These are phyloP conservation scores for Megalops atlanticus DNA, from an alignment of 2,113 vertebrate genomes.

Conservation along the genomic window DNA sequence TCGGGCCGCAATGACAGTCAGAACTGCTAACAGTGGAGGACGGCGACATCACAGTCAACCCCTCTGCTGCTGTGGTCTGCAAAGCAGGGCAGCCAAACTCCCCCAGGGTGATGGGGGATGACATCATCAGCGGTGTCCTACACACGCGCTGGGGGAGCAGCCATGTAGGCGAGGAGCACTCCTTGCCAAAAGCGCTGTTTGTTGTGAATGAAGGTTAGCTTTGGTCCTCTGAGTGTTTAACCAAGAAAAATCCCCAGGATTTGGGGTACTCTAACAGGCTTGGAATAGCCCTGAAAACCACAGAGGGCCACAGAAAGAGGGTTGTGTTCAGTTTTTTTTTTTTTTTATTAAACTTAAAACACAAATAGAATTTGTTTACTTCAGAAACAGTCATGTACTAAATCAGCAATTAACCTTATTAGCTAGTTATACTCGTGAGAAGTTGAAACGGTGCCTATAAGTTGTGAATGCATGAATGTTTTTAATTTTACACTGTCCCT, in stretches of 20 bases:
- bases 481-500: no score
- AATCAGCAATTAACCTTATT: no score
- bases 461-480: no score
- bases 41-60: not conserved
- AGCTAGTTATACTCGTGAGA: no score
- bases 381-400: no score
- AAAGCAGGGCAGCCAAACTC: not conserved
- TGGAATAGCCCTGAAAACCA: not conserved
- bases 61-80: not conserved
- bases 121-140: not conserved
- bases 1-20: not conserved
- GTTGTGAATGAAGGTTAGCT: not conserved
- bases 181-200: not conserved
- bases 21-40: constrained; percentile 19
- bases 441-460: no score
- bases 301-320: no score
- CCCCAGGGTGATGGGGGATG: not conserved
- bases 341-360: no score
- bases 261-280: not conserved
- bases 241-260: no score
- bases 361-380: no score
- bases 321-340: no score
- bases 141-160: not conserved
- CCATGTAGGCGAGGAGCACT: not conserved
- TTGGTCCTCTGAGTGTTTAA: not conserved